These are phyloP conservation scores for Peromyscus aztecus DNA, from an alignment of 2,797 vertebrate genomes.

Conservation along the genomic window DNA sequence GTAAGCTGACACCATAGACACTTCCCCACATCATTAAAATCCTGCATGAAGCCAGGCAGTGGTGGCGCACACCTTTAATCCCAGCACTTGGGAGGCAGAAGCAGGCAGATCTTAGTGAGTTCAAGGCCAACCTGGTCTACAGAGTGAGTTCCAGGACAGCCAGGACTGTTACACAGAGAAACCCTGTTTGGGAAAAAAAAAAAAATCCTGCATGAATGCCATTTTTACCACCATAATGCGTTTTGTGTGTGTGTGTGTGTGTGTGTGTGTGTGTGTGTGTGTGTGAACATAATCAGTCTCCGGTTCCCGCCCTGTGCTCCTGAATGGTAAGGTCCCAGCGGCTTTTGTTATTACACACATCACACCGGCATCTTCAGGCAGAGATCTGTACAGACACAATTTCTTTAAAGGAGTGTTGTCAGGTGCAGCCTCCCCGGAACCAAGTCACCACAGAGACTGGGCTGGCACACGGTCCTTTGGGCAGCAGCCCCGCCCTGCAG, in stretches of 20 bases:
- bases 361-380: rapidly evolving
- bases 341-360: neutral
- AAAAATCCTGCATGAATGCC: neutral
- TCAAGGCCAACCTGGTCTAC: too few species aligned
- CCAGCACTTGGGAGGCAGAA: too few species aligned
- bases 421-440: neutral
- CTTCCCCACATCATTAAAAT: neutral
- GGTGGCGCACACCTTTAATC: too few species aligned
- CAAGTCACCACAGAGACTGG: neutral
- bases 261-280: too few species aligned
- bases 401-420: neutral
- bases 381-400: rapidly evolving
- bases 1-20: neutral
- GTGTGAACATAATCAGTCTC: rapidly evolving
- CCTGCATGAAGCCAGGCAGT: neutral
- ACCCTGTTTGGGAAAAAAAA: too few species aligned
- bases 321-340: neutral
- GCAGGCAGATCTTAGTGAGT: too few species aligned
- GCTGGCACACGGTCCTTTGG: rapidly evolving
- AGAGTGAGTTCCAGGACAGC: too few species aligned
- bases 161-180: too few species aligned
- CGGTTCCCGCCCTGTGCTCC: neutral
- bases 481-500: rapidly evolving
- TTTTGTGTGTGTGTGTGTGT: too few species aligned
- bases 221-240: rapidly evolving